Percentiles rank a stretch among this genome's conserved stretches.
phyloP scores from a whole-genome alignment of 2,797 vertebrate genomes.

The Syngnathus acus region DNA sequence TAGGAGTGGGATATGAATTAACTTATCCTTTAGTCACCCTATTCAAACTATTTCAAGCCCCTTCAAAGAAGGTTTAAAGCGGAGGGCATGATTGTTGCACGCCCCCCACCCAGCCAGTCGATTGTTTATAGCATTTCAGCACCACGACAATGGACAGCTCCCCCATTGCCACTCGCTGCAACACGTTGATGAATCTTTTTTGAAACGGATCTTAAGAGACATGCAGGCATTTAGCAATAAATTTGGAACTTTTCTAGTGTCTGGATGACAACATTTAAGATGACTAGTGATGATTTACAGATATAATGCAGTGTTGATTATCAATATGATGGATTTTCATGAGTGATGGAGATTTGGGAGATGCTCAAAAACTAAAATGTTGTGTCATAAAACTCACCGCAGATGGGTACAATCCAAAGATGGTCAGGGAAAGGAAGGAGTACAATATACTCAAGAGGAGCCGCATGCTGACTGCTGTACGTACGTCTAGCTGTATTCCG shows the following conservation, averaged over 20 bases:
- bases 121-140: constrained; percentile 32
- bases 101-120: no score
- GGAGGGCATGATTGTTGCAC: background rate
- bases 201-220: background rate
- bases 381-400: constrained; percentile 73
- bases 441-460: constrained; percentile 72
- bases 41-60: background rate
- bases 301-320: background rate
- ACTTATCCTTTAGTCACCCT: background rate
- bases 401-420: constrained; percentile 83
- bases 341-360: no score
- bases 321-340: no score
- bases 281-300: background rate
- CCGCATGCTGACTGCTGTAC: constrained; percentile 77
- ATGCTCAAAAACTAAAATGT: background rate
- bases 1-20: constrained; percentile 19
- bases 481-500: constrained; percentile 57
- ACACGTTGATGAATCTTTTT: background rate
- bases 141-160: constrained; percentile 40
- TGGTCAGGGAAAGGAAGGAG: constrained; percentile 76
- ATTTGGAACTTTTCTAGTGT: background rate
- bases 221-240: background rate
- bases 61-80: constrained; percentile 3
- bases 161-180: background rate
- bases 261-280: background rate